Evolutionary conservation across 2,888 invertebrate species (phyloP).

Genomic region (Argyra leucocephala): DNA sequence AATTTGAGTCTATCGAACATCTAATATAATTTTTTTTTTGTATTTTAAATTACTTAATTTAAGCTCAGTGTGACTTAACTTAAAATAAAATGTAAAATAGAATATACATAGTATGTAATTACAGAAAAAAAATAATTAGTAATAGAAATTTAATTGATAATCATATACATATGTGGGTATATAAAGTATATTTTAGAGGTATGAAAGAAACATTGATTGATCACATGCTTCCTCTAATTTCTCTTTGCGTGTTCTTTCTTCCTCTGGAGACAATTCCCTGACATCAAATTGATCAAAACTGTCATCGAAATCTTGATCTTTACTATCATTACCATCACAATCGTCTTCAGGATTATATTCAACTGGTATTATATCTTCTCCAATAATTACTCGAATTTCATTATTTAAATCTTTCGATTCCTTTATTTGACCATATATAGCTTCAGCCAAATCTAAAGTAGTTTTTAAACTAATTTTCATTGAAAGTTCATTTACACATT

Average conservation of each 20-base stretch:
- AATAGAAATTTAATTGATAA: not conserved
- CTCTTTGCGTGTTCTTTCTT: slow-evolving; percentile 36
- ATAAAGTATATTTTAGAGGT: slow-evolving; percentile 26
- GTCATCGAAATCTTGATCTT: slow-evolving; percentile 37
- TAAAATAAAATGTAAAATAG: too few species aligned
- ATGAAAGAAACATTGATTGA: slow-evolving; percentile 36
- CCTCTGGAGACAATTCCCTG: slow-evolving; percentile 34
- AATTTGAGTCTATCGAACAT: too few species aligned
- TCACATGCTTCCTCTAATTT: slow-evolving; percentile 42
- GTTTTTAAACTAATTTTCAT: slow-evolving; percentile 74
- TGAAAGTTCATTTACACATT: slow-evolving; percentile 92
- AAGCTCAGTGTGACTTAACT: too few species aligned
- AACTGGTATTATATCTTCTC: slow-evolving; percentile 45
- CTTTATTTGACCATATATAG: slow-evolving; percentile 80
- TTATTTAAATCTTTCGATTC: slow-evolving; percentile 61
- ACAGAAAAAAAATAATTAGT: not conserved
- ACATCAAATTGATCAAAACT: slow-evolving; percentile 35
- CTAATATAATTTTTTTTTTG: too few species aligned
- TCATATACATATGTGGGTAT: not conserved
- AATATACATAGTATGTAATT: too few species aligned
- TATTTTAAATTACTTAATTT: too few species aligned
- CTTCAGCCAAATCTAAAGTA: slow-evolving; percentile 79
- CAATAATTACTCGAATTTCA: slow-evolving; percentile 61
- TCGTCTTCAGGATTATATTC: slow-evolving; percentile 16
- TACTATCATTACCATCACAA: slow-evolving; percentile 20